These are phyloP conservation scores for Babylonia areolata DNA, from an alignment of 1,140 invertebrate species.

Conservation along the genomic window DNA sequence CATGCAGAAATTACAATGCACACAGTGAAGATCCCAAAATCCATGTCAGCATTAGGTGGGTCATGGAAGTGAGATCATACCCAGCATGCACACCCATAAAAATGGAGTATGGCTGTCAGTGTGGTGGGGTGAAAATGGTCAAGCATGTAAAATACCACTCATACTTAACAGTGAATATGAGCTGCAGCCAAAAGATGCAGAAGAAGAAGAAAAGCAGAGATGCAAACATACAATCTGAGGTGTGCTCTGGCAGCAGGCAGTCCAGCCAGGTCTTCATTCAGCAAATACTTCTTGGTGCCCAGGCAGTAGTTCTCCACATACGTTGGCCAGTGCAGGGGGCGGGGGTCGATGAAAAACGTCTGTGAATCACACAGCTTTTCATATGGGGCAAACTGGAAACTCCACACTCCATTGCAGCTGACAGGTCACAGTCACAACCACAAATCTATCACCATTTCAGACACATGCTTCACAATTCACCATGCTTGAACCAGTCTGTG, in stretches of 20 bases:
- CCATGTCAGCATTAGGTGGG: too few relatives aligned
- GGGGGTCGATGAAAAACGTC: conserved; percentile 73
- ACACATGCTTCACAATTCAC: too few relatives aligned
- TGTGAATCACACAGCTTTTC: conserved; percentile 41
- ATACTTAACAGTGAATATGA: neutral
- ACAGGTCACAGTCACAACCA: neutral
- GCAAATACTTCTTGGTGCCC: conserved; percentile 72
- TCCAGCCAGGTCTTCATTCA: conserved; percentile 73
- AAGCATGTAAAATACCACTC: neutral
- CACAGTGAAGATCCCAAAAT: neutral
- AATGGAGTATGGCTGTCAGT: too few relatives aligned
- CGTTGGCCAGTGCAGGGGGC: conserved; percentile 71
- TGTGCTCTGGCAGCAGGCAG: conserved; percentile 71
- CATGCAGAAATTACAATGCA: neutral
- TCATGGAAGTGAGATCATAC: too few relatives aligned
- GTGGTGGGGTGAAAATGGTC: too few relatives aligned
- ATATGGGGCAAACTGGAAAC: too few relatives aligned
- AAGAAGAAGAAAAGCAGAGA: too few relatives aligned
- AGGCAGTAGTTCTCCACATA: conserved; percentile 74
- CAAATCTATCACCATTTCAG: neutral
- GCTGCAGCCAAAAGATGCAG: too few relatives aligned
- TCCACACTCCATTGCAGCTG: neutral
- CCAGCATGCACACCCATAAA: too few relatives aligned
- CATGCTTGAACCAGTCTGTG: too few relatives aligned
- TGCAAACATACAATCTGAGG: conserved; percentile 67